Base-by-base conservation (phyloP, 2,797 vertebrate genomes). In the Melanogrammus aeglefinus region DNA sequence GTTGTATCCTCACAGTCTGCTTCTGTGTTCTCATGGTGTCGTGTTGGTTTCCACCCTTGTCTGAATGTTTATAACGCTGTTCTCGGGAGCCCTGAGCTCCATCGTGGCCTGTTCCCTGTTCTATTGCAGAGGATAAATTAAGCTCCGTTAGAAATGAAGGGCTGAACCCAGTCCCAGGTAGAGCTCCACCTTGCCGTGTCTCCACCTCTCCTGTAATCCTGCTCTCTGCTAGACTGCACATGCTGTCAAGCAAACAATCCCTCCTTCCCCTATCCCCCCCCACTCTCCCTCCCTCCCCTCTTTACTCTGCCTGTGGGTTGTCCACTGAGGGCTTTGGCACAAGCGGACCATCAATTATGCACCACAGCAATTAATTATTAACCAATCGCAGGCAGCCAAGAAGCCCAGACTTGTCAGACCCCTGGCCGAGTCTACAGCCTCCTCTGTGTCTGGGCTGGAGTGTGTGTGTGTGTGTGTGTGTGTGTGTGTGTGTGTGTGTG, bases 331-430 rank as follows among this genome's bases (percentile, higher is more conserved):
- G 39, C 84, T 85, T 82, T 86, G 87, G 88, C 87, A 88, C 90
- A 92, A 93, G 87, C 87, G 87, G 86, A 69, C 82, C 86, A 92
- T 93, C 87, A 93, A 90, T 94, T 93, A 93, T 92, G 92, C 86
- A 93, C 85, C 85, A 72, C 80, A 77, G 72, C 81, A 79, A 92
- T 94, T 86, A 93, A 93, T 94, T 92, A 94, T 94, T 94, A 92
- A 93, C 82, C 84, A 89, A 91, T 91, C 87, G 83, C 82, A 81
- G 76, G 78, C 79, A 82, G 77, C 88, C 84, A 86, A 89, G 77
- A 78, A 90, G 84, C 85, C 83, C 88, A 81, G 87, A 88, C 87
- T 87, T 91, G 88, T 92, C 91, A 89, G 85, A 79, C 88, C 85
- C 82, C 82, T 84, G 86, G 88, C 83, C 63, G 51, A 84, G 86